Conservation (phyloP, 2,113 vertebrate species). For the Phainopepla nitens region DNA sequence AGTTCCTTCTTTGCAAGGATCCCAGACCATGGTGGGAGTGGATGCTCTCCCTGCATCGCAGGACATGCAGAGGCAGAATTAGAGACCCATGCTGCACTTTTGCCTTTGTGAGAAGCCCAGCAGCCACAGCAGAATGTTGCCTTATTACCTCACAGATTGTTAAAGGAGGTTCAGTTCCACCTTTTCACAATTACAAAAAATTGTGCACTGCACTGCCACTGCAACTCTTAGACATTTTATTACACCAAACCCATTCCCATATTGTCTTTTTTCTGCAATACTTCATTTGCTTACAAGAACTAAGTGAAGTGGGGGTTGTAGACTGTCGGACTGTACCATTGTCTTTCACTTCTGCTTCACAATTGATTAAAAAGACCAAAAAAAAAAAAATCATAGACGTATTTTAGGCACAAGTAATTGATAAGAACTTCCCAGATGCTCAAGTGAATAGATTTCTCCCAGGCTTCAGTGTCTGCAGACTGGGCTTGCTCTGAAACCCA, state of each 20-base stretch:
- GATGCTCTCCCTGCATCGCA: neutral
- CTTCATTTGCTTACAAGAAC: neutral
- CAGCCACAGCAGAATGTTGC: neutral
- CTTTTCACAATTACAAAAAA: neutral
- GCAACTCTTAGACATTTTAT: neutral
- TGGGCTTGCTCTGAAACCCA: neutral
- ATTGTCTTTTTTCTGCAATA: neutral
- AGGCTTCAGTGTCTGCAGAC: neutral
- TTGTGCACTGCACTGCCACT: neutral
- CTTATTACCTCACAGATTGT: neutral
- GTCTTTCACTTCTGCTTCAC: neutral
- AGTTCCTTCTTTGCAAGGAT: neutral
- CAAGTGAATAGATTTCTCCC: neutral
- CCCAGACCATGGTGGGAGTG: neutral
- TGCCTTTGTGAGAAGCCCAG: neutral
- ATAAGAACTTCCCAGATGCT: neutral
- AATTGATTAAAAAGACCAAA: neutral
- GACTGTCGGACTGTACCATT: neutral
- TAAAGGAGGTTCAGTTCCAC: neutral
- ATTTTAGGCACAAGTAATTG: neutral
- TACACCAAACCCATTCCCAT: neutral
- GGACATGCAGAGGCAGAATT: neutral
- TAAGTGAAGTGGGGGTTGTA: neutral
- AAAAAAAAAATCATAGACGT: neutral
- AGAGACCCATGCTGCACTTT: neutral